Base-by-base conservation (phyloP, 2,888 invertebrate species). In the Andrena chrysosceles region DNA sequence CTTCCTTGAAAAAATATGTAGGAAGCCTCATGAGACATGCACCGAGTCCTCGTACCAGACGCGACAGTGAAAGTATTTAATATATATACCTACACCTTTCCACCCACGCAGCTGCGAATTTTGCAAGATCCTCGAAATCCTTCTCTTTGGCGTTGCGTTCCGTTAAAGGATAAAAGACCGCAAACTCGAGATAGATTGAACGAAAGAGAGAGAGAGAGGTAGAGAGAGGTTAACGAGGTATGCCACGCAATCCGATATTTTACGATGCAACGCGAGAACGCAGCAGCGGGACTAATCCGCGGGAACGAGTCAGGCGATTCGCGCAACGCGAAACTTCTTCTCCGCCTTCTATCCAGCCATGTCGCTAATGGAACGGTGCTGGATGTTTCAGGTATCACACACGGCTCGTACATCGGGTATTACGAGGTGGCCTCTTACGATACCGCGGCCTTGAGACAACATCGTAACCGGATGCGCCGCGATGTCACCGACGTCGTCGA, bases 371-470 rank as follows among this genome's bases (percentile, higher is more conserved):
- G 52, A 77, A 77, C 56, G 69, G 48, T 75, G 56, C 62, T 49
- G n/a, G 33, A 23, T 72, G 82, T 92, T 92, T 69, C 90, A 93
- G 93, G 91, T 83, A 93, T 93, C 85, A 92, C 92, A 68, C 91
- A 88, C 66, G 89, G 90, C 81, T 92, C 93, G 81, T 93, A 93
- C 87, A 91, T 93, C 89, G 91, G 91, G 62, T 91, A 93, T 85
- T 94, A 94, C 88, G 93, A 93, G 86, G 90, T 92, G 74, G 93
- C 93, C 60, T 91, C 91, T 90, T 93, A 94, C 87, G 93, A 94
- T 84, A 87, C 92, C 72, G 83, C 86, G 75, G 87, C 90, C 79
- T 90, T 94, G 89, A 93, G 91, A 83, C 91, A 89, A 85, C 93
- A 93, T 90, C 92, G 93, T 81, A 92, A 89, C 87, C 93, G 93